These are phyloP conservation scores for Pteria penguin DNA, from an alignment of 2,888 invertebrate species.

Conservation along the genomic window DNA sequence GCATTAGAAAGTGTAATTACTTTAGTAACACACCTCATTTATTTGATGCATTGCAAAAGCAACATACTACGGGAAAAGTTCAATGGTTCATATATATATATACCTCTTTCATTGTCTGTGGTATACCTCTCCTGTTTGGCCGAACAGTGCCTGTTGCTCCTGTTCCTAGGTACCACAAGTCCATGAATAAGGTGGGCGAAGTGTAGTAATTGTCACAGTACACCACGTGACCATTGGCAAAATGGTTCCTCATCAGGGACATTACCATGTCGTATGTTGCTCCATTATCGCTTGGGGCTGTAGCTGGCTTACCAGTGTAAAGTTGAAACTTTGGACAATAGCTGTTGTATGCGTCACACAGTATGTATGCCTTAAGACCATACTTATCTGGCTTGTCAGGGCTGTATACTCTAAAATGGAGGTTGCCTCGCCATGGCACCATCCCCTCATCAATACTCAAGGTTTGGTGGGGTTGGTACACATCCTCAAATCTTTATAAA, in stretches of 20 bases:
- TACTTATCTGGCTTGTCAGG: slow-evolving; percentile 50
- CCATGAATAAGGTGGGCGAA: slow-evolving; percentile 29
- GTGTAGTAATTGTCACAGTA: slow-evolving; percentile 43
- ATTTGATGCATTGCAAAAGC: too few relatives aligned
- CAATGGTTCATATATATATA: too few relatives aligned
- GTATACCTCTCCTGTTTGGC: slow-evolving; percentile 36
- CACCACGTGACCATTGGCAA: slow-evolving; percentile 23
- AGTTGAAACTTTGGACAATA: slow-evolving; percentile 38
- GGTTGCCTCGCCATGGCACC: slow-evolving; percentile 44
- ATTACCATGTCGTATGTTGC: slow-evolving; percentile 42
- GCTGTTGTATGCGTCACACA: slow-evolving; percentile 42
- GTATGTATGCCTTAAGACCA: slow-evolving; percentile 46
- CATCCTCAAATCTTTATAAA: slow-evolving; percentile 4
- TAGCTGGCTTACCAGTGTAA: slow-evolving; percentile 42
- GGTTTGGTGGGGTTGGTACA: slow-evolving; percentile 32
- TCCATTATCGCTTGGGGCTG: slow-evolving; percentile 15
- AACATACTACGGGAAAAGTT: too few relatives aligned
- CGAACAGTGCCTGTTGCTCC: slow-evolving; percentile 36
- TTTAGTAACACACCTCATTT: too few relatives aligned
- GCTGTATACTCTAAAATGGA: slow-evolving; percentile 46
- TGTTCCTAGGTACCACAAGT: slow-evolving; percentile 13
- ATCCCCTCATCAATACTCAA: slow-evolving; percentile 50
- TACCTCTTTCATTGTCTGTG: neutral
- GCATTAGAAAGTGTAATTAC: too few relatives aligned
- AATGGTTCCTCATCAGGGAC: slow-evolving; percentile 18